A percentile compares a stretch with the other conserved stretches of the same genome.
phyloP scores from a whole-genome alignment of 92 coral and sea anemone genomes.

The Ricordea florida region DNA sequence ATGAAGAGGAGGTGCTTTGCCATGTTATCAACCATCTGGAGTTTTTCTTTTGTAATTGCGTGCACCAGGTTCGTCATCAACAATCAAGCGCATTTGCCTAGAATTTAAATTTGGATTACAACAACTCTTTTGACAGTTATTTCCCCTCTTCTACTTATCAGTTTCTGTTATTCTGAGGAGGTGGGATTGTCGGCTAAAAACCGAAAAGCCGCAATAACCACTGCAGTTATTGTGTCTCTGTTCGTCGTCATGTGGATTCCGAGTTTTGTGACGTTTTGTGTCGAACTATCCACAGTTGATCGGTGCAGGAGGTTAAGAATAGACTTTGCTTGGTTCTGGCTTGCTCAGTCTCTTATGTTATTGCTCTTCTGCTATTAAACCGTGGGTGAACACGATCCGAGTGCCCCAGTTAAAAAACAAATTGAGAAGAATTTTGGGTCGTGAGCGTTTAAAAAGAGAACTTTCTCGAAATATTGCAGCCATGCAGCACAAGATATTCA shows the following conservation, averaged over 20 bases:
- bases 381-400: constrained; percentile 72
- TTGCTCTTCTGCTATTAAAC: constrained; percentile 64
- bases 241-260: constrained; percentile 77
- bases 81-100: constrained; percentile 33
- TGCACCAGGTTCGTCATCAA: constrained; percentile 49
- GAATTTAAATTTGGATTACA: constrained; percentile 74
- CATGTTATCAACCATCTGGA: constrained; percentile 52
- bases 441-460: constrained; percentile 20
- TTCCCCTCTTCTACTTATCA: constrained; percentile 55
- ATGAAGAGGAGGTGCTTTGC: constrained; percentile 42
- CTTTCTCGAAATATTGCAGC: constrained; percentile 14
- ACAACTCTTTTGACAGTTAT: constrained; percentile 54
- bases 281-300: constrained; percentile 45
- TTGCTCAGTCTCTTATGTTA: constrained; percentile 61
- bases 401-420: constrained; percentile 57
- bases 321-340: constrained; percentile 79
- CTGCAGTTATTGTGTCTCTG: constrained; percentile 64
- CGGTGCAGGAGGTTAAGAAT: constrained; percentile 49
- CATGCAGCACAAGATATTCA: no score
- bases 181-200: constrained; percentile 47
- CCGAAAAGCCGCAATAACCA: constrained; percentile 76
- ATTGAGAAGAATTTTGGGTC: constrained; percentile 30
- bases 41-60: constrained; percentile 54
- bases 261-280: constrained; percentile 58
- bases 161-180: constrained; percentile 58